These are phyloP conservation scores for Zaprionus gabonicus DNA, from an alignment of 1,140 invertebrate genomes.

Conservation along the genomic window DNA sequence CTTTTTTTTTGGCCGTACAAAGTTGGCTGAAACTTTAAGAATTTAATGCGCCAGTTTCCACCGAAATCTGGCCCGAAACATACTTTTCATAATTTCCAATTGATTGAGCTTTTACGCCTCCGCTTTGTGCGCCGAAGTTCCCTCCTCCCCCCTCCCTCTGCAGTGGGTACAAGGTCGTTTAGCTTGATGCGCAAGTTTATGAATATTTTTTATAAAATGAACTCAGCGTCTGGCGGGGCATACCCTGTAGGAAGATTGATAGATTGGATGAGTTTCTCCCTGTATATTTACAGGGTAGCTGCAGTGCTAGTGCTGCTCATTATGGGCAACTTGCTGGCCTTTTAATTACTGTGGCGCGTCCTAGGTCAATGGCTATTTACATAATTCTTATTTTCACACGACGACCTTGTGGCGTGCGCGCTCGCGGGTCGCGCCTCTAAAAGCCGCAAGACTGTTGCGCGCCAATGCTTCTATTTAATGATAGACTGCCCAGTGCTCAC, in stretches of 20 bases:
- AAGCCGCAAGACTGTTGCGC: constrained; percentile 31
- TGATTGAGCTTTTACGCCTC: constrained; percentile 16
- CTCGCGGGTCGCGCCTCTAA: constrained; percentile 6
- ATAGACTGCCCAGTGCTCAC: constrained; percentile 32
- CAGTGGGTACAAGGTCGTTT: not conserved
- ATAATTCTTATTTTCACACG: constrained; percentile 44
- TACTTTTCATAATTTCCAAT: constrained; percentile 19
- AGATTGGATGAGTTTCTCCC: not conserved
- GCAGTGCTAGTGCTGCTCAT: not conserved
- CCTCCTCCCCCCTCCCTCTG: not conserved
- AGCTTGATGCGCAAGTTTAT: constrained; percentile 1
- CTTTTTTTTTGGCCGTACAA: not conserved
- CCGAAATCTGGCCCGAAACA: not conserved
- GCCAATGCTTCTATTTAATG: constrained; percentile 57
- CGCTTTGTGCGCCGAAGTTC: not conserved
- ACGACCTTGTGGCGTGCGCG: constrained; percentile 47
- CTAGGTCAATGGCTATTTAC: constrained; percentile 56
- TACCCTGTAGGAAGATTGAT: not conserved
- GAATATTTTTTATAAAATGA: not conserved
- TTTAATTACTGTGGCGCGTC: constrained; percentile 48
- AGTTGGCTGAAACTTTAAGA: constrained; percentile 23
- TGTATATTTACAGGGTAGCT: not conserved
- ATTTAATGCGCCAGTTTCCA: constrained; percentile 17
- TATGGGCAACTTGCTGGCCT: not conserved
- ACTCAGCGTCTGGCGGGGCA: not conserved